These are phyloP conservation scores for Ophion ellenae DNA, from an alignment of 2,888 invertebrate species.

Conservation along the genomic window DNA sequence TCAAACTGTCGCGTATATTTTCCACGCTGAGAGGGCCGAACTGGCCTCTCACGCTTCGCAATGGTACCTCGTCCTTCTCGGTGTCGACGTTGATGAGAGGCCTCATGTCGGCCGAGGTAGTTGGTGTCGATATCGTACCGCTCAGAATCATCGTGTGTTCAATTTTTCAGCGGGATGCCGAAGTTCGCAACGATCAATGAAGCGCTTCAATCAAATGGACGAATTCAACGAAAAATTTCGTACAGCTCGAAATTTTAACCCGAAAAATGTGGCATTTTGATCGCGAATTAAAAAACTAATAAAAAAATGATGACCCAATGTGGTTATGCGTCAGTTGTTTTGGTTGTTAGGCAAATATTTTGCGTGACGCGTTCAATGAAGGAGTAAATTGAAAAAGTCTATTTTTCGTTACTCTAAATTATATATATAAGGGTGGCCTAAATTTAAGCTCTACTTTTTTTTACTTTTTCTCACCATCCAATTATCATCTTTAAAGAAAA, in stretches of 20 bases:
- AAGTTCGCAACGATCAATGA: not conserved
- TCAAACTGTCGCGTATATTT: slow-evolving; percentile 33
- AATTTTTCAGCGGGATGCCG: not conserved
- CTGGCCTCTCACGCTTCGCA: slow-evolving; percentile 68
- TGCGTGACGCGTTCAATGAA: not conserved
- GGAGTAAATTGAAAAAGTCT: not conserved
- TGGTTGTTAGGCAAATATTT: not conserved
- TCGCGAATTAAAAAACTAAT: slow-evolving; percentile 1
- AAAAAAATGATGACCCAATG: not conserved
- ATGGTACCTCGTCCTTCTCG: slow-evolving; percentile 61
- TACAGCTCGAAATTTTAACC: slow-evolving; percentile 7
- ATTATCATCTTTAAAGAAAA: too few relatives aligned
- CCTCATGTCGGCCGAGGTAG: slow-evolving; percentile 68
- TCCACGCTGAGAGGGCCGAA: slow-evolving; percentile 64
- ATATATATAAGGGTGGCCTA: not conserved
- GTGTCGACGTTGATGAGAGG: slow-evolving; percentile 60
- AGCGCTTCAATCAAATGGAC: not conserved
- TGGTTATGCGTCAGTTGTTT: slow-evolving; percentile 30
- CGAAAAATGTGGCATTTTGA: slow-evolving; percentile 46
- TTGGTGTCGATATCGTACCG: slow-evolving; percentile 67
- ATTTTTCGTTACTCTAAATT: too few relatives aligned
- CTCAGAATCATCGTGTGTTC: slow-evolving; percentile 51
- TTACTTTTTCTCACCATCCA: too few relatives aligned
- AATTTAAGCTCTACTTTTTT: too few relatives aligned
- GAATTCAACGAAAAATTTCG: not conserved